Evolutionary conservation across 2,797 vertebrate genomes (phyloP).

Genomic region (Chrosomus eos): DNA sequence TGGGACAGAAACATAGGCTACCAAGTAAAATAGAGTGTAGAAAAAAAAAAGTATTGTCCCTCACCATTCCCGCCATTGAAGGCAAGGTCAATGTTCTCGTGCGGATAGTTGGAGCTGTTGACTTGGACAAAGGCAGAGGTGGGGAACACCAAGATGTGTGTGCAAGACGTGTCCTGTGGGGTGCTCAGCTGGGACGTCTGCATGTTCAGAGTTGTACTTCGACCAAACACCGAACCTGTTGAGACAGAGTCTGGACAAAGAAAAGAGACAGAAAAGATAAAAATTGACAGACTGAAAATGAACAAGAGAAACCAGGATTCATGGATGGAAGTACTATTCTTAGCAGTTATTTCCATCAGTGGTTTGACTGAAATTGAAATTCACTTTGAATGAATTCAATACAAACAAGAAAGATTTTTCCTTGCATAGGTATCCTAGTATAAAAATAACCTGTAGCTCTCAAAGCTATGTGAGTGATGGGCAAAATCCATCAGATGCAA

Average conservation of each 20-base stretch:
- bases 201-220: conserved; percentile 96
- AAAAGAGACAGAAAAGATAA: not conserved
- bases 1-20: not conserved
- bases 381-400: not conserved
- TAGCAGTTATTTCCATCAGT: not conserved
- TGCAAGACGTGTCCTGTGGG: conserved; percentile 97
- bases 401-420: not conserved
- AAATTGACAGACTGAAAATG: not conserved
- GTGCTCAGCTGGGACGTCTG: conserved; percentile 97
- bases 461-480: conserved; percentile 48
- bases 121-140: conserved; percentile 95
- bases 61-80: conserved; percentile 94
- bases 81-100: conserved; percentile 93
- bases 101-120: conserved; percentile 91
- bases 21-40: not conserved
- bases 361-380: not conserved
- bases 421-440: conserved; percentile 18
- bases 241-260: conserved; percentile 89
- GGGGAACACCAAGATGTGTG: conserved; percentile 97
- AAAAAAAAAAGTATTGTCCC: conserved; percentile 56
- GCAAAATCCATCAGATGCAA: conserved; percentile 58
- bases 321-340: not conserved
- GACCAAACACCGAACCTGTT: conserved; percentile 94
- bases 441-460: not conserved
- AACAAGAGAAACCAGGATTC: conserved; percentile 1